phyloP scores from a whole-genome alignment of 2,113 vertebrate species.

The Corythaixoides concolor region DNA sequence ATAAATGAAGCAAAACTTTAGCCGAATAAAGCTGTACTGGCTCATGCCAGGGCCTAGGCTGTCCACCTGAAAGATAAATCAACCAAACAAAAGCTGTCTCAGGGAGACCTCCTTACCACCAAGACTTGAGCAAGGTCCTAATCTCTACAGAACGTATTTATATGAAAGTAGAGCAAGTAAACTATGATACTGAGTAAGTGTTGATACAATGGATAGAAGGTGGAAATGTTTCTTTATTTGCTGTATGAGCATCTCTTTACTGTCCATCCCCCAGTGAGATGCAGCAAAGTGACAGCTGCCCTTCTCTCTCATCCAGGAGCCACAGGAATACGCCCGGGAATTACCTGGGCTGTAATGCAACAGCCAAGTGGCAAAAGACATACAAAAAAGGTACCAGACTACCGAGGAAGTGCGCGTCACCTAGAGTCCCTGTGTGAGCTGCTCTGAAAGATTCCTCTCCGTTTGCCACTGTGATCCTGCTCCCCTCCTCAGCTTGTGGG shows the following conservation, averaged over 20 bases:
- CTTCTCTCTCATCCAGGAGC: neutral
- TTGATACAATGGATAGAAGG: neutral
- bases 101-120: neutral
- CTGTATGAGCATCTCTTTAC: neutral
- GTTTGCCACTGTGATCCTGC: neutral
- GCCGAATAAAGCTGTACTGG: neutral
- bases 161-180: neutral
- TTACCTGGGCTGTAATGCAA: neutral
- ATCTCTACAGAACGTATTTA: neutral
- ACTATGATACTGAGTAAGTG: neutral
- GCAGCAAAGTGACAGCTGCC: neutral
- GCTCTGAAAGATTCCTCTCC: neutral
- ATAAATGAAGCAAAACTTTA: neutral
- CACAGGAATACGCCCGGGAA: neutral
- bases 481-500: neutral
- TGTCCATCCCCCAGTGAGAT: neutral
- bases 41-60: neutral
- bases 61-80: neutral
- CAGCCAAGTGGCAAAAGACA: neutral
- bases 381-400: neutral
- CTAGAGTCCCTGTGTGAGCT: rapidly evolving
- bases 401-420: neutral
- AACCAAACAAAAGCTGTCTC: neutral
- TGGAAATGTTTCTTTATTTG: neutral
- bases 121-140: neutral